Evolutionary conservation across 2,113 vertebrate genomes (phyloP).

Genomic region (Myocastor coypus): DNA sequence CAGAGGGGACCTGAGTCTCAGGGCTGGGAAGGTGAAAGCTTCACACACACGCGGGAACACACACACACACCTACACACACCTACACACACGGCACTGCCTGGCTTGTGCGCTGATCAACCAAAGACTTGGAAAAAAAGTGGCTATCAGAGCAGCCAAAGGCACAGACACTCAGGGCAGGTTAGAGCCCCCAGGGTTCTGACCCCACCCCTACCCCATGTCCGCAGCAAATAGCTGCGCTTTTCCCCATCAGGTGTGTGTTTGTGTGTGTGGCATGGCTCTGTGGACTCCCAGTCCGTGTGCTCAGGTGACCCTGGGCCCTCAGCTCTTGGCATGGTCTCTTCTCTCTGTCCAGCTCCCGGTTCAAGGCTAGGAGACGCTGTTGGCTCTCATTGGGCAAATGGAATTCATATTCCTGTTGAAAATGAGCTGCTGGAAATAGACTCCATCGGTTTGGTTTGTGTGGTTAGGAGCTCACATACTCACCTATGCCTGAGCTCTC

Average conservation of each 20-base stretch:
- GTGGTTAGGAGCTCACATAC: background rate
- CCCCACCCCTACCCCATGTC: background rate
- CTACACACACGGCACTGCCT: too few relatives aligned
- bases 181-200: background rate
- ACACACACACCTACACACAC: background rate
- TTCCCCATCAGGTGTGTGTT: background rate
- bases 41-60: background rate
- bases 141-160: background rate
- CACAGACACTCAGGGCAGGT: background rate
- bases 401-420: background rate
- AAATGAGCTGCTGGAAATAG: background rate
- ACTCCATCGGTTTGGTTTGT: background rate
- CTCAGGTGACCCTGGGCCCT: background rate
- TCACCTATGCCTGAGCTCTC: background rate
- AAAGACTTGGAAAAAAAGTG: background rate
- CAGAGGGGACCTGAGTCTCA: background rate
- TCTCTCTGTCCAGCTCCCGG: background rate
- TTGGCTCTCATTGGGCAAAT: background rate
- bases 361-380: background rate
- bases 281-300: background rate
- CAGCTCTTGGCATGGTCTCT: background rate
- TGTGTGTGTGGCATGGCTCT: background rate
- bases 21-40: accelerated
- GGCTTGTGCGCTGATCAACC: background rate
- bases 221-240: background rate